Percentiles rank a stretch among this genome's conserved stretches.
phyloP scores from a whole-genome alignment of 2,113 vertebrate genomes.

The Pollachius pollachius region DNA sequence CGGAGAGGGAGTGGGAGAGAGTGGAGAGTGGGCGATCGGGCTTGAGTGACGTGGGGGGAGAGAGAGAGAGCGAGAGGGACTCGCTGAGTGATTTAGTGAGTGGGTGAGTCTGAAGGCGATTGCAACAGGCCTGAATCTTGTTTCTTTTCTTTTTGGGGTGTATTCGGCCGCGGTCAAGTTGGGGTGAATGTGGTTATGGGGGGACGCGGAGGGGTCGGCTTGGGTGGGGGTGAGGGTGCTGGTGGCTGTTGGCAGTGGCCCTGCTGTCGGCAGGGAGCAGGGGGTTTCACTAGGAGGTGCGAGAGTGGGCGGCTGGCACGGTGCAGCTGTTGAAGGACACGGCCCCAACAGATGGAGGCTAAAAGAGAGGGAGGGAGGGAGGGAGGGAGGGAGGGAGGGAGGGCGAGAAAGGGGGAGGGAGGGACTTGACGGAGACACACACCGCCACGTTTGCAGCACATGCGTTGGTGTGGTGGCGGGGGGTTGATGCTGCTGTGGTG shows the following conservation, averaged over 20 bases:
- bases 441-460: not conserved
- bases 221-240: slow-evolving; percentile 18
- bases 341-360: slow-evolving; percentile 48
- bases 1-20: not conserved
- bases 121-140: not conserved
- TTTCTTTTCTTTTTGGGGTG: not conserved
- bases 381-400: not conserved
- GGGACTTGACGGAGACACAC: not conserved
- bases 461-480: no score
- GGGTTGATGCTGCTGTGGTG: no score
- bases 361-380: slow-evolving; percentile 10
- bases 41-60: not conserved
- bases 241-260: slow-evolving; percentile 34
- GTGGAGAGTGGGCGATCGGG: not conserved
- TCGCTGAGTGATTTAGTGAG: slow-evolving; percentile 16
- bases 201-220: no score
- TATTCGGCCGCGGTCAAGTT: slow-evolving; percentile 13
- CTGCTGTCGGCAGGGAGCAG: slow-evolving; percentile 18
- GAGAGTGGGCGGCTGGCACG: slow-evolving; percentile 31
- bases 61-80: not conserved
- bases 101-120: slow-evolving; percentile 14
- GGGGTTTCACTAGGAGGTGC: slow-evolving; percentile 27
- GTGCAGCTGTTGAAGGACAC: slow-evolving; percentile 57
- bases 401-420: slow-evolving; percentile 6
- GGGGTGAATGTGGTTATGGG: slow-evolving; percentile 11